Base-by-base conservation (phyloP, 2,888 invertebrate species). In the Cremastinae sp. region DNA sequence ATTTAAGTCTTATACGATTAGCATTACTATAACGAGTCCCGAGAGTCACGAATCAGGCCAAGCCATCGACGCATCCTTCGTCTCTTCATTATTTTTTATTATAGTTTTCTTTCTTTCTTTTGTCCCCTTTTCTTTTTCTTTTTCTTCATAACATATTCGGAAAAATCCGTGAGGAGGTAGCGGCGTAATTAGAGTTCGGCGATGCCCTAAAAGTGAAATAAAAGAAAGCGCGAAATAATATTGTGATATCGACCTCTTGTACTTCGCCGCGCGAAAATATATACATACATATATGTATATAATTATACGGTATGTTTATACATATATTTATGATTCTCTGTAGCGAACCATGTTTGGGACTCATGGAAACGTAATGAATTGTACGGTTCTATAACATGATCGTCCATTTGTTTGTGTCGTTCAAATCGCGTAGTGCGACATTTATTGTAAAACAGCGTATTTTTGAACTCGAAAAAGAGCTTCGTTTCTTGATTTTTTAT, bases 401-500 rank as follows among this genome's bases (percentile, higher is more conserved):
- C 80, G 80, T 75, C 80, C 79, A 81, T 82, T 79, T 59, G 76
- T 72, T 70, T 64, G 73, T 75, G 61, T 55, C 61, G 71, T 71
- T 71, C 61, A 71, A 71, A 71, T 75, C 71, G 71, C 75, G 56
- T 65, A 73, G 65, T 74, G 69, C 78, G 79, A 82, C 74, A 80
- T 78, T 78, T 81, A 82, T 83, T 70, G 80, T 81, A 81, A 84
- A 82, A 80, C 80, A 82, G 81, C 59, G 80, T 84, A 84, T 84
- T 84, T 84, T 83, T 81, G 79, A 84, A 81, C 80, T 82, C 79
- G 81, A 81, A 83, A 82, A 83, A 83, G 80, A 83, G 80, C 84
- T 81, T 83, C 80, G 83, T 85, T 87, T 86, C 82, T 83, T 86
- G 84, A 85, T 87, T 88, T 88, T 88, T 85, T 87, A 87, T 87